Conservation (phyloP, 1,140 invertebrate genomes). For the Penaeus chinensis region DNA sequence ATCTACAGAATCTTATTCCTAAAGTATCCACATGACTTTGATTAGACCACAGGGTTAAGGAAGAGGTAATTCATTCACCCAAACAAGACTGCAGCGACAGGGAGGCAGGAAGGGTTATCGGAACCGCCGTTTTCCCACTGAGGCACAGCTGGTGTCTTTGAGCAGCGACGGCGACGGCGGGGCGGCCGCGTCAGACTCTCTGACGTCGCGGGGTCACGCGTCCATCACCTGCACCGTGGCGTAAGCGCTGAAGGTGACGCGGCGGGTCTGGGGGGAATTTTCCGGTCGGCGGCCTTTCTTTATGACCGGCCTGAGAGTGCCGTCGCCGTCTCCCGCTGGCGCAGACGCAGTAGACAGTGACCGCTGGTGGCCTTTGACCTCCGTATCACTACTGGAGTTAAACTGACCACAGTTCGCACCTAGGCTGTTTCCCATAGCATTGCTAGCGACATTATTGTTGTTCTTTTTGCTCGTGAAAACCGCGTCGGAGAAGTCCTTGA, state of each 20-base stretch:
- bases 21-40: too few relatives aligned
- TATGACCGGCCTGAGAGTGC: slow-evolving; percentile 60
- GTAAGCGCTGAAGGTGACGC: slow-evolving; percentile 64
- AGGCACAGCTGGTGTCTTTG: not conserved
- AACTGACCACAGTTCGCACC: not conserved
- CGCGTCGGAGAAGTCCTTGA: slow-evolving; percentile 58
- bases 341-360: slow-evolving; percentile 15
- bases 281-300: slow-evolving; percentile 56
- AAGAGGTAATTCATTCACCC: too few relatives aligned
- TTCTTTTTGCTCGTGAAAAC: slow-evolving; percentile 43
- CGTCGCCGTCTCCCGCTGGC: slow-evolving; percentile 4
- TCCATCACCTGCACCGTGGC: slow-evolving; percentile 64
- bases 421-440: not conserved
- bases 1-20: too few relatives aligned
- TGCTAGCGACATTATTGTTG: slow-evolving; percentile 1
- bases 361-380: slow-evolving; percentile 38
- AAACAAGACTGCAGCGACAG: too few relatives aligned
- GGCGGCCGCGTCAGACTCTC: not conserved
- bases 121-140: not conserved
- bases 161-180: not conserved
- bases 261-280: slow-evolving; percentile 38
- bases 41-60: too few relatives aligned
- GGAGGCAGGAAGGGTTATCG: too few relatives aligned
- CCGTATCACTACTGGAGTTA: not conserved
- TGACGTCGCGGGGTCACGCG: slow-evolving; percentile 31